Evolutionary conservation across 2,113 vertebrate species (phyloP).

Genomic region (Polypterus bichir): DNA sequence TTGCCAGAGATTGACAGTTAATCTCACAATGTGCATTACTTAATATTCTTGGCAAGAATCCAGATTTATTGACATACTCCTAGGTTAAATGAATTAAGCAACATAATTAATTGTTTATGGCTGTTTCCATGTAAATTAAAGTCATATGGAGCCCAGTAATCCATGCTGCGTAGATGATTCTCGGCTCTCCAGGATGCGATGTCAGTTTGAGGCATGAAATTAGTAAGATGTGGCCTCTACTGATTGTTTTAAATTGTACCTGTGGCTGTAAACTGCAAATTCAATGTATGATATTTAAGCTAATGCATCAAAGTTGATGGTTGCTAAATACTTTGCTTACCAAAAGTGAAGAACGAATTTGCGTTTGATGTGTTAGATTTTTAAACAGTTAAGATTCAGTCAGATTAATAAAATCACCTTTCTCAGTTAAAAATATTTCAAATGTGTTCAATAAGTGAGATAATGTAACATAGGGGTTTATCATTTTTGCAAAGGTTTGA

Average conservation of each 20-base stretch:
- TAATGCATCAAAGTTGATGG: too few species aligned
- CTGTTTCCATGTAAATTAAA: slow-evolving; percentile 20
- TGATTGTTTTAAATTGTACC: slow-evolving; percentile 23
- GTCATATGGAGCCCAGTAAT: slow-evolving; percentile 11
- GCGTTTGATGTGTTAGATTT: too few species aligned
- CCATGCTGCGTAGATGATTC: not conserved
- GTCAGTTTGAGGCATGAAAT: slow-evolving; percentile 10
- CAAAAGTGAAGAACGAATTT: too few species aligned
- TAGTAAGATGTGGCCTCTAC: slow-evolving; percentile 34
- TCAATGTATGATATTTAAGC: too few species aligned
- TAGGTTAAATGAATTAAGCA: slow-evolving; percentile 24
- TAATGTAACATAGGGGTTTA: too few species aligned
- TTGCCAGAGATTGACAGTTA: slow-evolving; percentile 33
- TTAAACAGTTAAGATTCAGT: too few species aligned
- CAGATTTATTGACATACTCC: slow-evolving; percentile 36
- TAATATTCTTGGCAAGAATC: slow-evolving; percentile 35
- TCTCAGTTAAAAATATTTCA: too few species aligned
- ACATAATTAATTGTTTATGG: slow-evolving; percentile 30
- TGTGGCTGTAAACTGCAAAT: too few species aligned
- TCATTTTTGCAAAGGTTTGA: too few species aligned
- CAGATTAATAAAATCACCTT: too few species aligned
- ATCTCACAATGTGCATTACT: slow-evolving; percentile 31
- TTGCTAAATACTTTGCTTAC: too few species aligned
- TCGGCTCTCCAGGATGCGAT: slow-evolving; percentile 4
- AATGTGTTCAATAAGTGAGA: too few species aligned